These are phyloP conservation scores for Syngnathoides biaculeatus DNA, from an alignment of 2,113 vertebrate species.

Conservation along the genomic window DNA sequence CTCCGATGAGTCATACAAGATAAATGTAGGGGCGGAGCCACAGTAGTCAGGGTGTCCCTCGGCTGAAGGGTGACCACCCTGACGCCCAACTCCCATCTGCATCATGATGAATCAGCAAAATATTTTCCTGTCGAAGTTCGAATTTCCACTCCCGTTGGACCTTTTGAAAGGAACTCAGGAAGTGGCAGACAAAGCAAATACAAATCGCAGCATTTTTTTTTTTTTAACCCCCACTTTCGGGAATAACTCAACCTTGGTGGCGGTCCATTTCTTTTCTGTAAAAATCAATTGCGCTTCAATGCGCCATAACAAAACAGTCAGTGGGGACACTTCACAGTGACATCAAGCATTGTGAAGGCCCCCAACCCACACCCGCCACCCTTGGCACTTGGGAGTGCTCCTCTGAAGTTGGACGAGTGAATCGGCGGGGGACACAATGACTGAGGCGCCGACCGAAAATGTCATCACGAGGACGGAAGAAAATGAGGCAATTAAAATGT, in stretches of 20 bases:
- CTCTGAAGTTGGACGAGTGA: constrained; percentile 13
- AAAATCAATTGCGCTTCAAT: constrained; percentile 3
- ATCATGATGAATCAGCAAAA: no score
- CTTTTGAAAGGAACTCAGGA: no score
- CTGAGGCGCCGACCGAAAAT: constrained; percentile 43
- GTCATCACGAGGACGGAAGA: constrained; percentile 33
- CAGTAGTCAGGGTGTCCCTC: no score
- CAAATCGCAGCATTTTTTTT: neutral
- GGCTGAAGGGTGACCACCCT: no score
- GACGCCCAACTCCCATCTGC: no score
- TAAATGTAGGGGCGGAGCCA: no score
- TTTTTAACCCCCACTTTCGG: neutral
- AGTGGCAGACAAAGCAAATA: neutral
- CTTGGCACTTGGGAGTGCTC: constrained; percentile 6
- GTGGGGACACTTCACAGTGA: constrained; percentile 5
- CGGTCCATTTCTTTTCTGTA: neutral
- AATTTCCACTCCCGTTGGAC: no score
- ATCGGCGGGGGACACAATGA: constrained; percentile 23
- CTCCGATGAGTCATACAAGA: no score
- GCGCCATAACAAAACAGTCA: constrained; percentile 11
- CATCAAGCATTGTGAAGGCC: constrained; percentile 18
- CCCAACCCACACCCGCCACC: constrained; percentile 16
- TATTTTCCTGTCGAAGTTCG: no score
- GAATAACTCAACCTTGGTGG: neutral
- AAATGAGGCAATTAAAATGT: constrained; percentile 55